Evolutionary conservation across 2,888 invertebrate species (phyloP), one percentile per base, ranked within the genome.

Genomic region (Scaptomyza caliginosa): DNA sequence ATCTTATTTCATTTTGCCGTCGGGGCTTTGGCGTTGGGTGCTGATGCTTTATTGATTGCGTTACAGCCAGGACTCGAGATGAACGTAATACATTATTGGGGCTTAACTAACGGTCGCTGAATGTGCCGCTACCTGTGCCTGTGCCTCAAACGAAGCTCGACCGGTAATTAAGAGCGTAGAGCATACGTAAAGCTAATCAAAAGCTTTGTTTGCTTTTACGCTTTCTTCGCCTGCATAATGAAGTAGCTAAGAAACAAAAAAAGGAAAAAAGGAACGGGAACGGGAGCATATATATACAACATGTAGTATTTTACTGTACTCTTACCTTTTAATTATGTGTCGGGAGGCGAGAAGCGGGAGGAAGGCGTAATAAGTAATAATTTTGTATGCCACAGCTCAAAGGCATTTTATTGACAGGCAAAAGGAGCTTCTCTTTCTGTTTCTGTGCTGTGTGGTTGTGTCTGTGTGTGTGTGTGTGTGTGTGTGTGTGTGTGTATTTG

Each of bases 351-450:
- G n/a, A n/a, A 11, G 30, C 13, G 11, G 0, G 26, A 10, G 43
- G 36, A 5, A 10, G 19, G 38, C 19, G 39, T 72, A 62, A 59
- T 59, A 73, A 70, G 71, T 66, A 62, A 60, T 38, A 43, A 42
- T 45, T 58, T 45, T 46, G 54, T 64, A 50, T 51, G 3, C 26
- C 26, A 39, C 55, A 66, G 77, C 74, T 74, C 58, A 62, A 68
- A 74, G 74, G 74, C 58, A 63, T 72, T 81, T 63, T 77, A 80
- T 81, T 76, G 85, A 85, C 80, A 81, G 73, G 52, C 59, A 32
- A 38, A 11, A 43, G 38, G 40, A 21, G 24, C 36, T 36, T 62
- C 16, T 40, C 7, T 8, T 16, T 10, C 26, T 54, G 11, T 13
- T 10, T 21, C 11, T 21, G 4, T 59, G n/a, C n/a, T n/a, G n/a